Base-by-base conservation (phyloP, 2,888 invertebrate genomes). In the Opisthograptis luteolata region DNA sequence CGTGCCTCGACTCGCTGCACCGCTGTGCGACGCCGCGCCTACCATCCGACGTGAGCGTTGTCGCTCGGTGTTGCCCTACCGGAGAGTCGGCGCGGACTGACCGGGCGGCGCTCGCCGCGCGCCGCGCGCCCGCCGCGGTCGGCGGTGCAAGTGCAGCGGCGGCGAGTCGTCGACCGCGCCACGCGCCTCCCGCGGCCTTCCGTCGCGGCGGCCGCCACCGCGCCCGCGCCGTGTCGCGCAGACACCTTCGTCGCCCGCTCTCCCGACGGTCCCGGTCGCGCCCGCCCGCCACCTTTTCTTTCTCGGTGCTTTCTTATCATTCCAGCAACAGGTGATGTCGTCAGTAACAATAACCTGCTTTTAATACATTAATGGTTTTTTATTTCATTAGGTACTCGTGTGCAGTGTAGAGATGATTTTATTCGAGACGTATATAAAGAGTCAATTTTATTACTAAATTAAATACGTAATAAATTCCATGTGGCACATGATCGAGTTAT, bases 51-150 rank as follows among this genome's bases (percentile, higher is more conserved):
- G 67, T 64, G 52, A 39, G 46, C 54, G 50, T 32, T 44, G 44
- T 48, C 60, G 62, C 54, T 67, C 72, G 73, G 78, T 81, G 76
- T 76, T 76, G 73, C 75, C 77, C 70, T 71, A 66, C 65, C 81
- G 79, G 79, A 75, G 78, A 76, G 75, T 75, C 79, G 81, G 63
- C 81, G 82, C 83, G 78, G 82, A 84, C 85, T 84, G 81, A 70
- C 44, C 43, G 61, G 66, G 62, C 62, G 59, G 54, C 57, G 52
- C 53, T 37, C 64, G 62, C 58, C 58, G 65, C 58, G 58, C 61
- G 53, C 61, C 24, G 28, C 46, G 15, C 24, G n/a, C 17, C 32
- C 6, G 51, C 66, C 62, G 62, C 53, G n/a, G 25, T 60, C 64
- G 65, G 63, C 68, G 54, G 65, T 77, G 79, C 79, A 76, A 79